These are phyloP conservation scores for Pyralis farinalis DNA, from an alignment of 2,888 invertebrate genomes.

Conservation along the genomic window DNA sequence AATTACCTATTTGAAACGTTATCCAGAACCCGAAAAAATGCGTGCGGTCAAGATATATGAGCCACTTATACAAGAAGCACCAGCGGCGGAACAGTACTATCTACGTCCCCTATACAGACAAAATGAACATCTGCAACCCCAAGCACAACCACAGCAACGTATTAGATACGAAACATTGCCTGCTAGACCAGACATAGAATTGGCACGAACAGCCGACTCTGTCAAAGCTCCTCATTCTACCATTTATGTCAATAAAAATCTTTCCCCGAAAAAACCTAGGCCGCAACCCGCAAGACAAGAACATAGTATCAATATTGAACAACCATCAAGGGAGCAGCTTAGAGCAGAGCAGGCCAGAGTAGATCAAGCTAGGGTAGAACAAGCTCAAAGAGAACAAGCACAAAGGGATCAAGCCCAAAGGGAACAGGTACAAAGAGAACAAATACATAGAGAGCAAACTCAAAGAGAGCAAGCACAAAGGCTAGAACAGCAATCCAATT, in stretches of 20 bases:
- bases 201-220: constrained; percentile 41
- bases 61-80: constrained; percentile 41
- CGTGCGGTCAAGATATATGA: constrained; percentile 60
- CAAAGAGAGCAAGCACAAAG: constrained; percentile 20
- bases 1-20: constrained; percentile 62
- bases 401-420: constrained; percentile 10
- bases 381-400: constrained; percentile 13
- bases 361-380: constrained; percentile 13
- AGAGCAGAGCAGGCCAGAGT: constrained; percentile 20
- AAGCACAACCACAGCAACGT: constrained; percentile 21
- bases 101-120: constrained; percentile 56
- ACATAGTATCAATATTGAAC: constrained; percentile 34
- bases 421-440: constrained; percentile 23
- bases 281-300: constrained; percentile 40
- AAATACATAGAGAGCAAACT: constrained; percentile 14
- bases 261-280: constrained; percentile 53
- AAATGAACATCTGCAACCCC: constrained; percentile 38
- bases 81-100: constrained; percentile 56
- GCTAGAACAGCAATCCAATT: constrained; percentile 25
- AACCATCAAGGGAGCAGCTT: constrained; percentile 18
- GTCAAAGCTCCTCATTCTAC: constrained; percentile 65
- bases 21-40: constrained; percentile 61
- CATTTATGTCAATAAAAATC: constrained; percentile 66
- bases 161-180: constrained; percentile 47
- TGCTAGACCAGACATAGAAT: constrained; percentile 39